phyloP scores from a whole-genome alignment of 2,797 vertebrate species.

The Pelobates cultripes region DNA sequence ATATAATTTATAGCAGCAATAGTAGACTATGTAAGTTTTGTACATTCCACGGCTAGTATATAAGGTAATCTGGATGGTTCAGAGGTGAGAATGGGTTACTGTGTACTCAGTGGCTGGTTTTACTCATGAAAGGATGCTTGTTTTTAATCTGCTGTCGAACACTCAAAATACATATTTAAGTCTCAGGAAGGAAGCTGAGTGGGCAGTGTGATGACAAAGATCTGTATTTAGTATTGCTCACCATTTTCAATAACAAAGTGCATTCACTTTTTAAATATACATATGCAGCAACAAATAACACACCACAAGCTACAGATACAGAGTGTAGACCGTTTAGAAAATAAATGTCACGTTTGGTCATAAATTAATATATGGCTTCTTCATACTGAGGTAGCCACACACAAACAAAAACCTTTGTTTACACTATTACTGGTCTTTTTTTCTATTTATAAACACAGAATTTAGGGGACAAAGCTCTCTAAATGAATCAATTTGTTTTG shows the following conservation, averaged over 20 bases:
- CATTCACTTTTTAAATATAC: conserved; percentile 26
- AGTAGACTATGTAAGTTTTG: not conserved
- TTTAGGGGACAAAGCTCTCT: no score
- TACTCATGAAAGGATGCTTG: conserved; percentile 51
- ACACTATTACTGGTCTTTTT: not conserved
- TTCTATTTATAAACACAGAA: not conserved
- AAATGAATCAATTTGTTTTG: no score
- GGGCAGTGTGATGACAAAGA: conserved; percentile 49
- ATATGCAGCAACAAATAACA: conserved; percentile 17
- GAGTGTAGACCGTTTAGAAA: conserved; percentile 2
- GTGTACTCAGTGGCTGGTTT: conserved; percentile 31
- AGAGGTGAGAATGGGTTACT: conserved; percentile 39
- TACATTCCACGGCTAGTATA: not conserved
- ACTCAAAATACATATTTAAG: conserved; percentile 52
- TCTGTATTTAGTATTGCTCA: not conserved
- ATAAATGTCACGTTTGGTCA: not conserved
- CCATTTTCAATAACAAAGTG: conserved; percentile 21
- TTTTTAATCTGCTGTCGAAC: conserved; percentile 20
- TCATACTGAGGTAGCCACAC: not conserved
- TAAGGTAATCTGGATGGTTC: not conserved
- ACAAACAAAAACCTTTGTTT: not conserved
- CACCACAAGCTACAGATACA: conserved; percentile 1
- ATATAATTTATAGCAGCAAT: not conserved
- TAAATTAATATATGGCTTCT: not conserved
- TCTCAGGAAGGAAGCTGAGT: conserved; percentile 44